Conservation (phyloP, 2,113 vertebrate genomes). For the Drymodes brunneopygia region DNA sequence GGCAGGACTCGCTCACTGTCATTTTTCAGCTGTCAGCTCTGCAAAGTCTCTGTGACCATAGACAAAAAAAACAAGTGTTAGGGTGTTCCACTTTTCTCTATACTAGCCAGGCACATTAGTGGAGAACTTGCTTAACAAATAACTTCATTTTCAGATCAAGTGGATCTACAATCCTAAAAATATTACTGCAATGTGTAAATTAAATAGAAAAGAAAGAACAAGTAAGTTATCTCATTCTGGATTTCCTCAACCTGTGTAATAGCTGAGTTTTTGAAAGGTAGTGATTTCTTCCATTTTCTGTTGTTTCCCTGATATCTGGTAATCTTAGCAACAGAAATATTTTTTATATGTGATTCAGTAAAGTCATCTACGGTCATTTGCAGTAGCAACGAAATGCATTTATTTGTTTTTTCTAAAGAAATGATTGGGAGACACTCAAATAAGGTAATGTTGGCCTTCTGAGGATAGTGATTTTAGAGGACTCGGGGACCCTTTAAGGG, state of each 20-base stretch:
- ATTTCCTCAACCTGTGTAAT: background rate
- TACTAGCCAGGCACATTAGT: background rate
- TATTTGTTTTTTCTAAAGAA: background rate
- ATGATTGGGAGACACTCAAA: background rate
- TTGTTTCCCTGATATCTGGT: background rate
- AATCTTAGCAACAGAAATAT: background rate
- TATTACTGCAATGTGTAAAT: background rate
- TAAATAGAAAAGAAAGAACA: background rate
- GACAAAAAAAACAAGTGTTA: background rate
- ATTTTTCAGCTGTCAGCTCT: constrained; percentile 35
- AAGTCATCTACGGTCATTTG: background rate
- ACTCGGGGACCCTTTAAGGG: background rate
- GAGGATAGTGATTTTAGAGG: background rate
- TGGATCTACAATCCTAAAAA: background rate
- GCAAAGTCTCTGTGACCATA: background rate
- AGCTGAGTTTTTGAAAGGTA: background rate
- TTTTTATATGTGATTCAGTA: background rate
- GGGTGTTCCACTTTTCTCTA: background rate
- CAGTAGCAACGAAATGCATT: background rate
- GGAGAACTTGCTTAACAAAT: background rate
- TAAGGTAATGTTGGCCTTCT: background rate
- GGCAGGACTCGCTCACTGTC: background rate
- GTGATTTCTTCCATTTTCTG: background rate
- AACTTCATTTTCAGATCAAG: background rate
- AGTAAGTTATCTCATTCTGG: background rate